phyloP scores from a whole-genome alignment of 1,140 invertebrate genomes.

The Lordiphosa collinella region DNA sequence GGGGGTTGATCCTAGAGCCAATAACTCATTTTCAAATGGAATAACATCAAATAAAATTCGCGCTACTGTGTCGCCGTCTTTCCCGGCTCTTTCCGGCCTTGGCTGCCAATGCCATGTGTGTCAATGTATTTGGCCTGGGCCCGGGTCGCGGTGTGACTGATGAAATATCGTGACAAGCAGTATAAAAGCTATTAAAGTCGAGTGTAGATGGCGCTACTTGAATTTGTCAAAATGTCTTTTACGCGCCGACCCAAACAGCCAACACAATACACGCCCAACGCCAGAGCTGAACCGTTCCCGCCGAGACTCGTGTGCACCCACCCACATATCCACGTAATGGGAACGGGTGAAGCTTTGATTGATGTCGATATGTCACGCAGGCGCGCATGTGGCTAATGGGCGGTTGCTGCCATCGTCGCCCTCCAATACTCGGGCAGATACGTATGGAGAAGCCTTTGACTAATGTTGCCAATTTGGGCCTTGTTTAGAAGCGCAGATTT shows the following conservation, averaged over 20 bases:
- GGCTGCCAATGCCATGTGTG: constrained; percentile 50
- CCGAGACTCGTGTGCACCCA: constrained; percentile 5
- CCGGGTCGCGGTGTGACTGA: constrained; percentile 55
- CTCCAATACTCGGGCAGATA: not conserved
- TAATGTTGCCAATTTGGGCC: constrained; percentile 59
- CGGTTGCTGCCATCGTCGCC: constrained; percentile 32
- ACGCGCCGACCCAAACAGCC: constrained; percentile 43
- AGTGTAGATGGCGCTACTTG: constrained; percentile 77
- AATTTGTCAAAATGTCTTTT: constrained; percentile 80
- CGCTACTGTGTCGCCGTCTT: constrained; percentile 39
- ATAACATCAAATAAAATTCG: constrained; percentile 77
- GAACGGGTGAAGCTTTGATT: constrained; percentile 79
- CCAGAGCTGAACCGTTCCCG: constrained; percentile 9
- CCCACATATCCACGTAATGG: constrained; percentile 28
- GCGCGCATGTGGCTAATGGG: constrained; percentile 79
- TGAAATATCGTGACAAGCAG: constrained; percentile 79
- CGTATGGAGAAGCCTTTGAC: constrained; percentile 54
- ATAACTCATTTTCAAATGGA: constrained; percentile 77
- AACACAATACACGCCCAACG: constrained; percentile 35
- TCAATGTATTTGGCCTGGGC: constrained; percentile 32
- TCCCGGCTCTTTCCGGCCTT: constrained; percentile 30
- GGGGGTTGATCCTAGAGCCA: constrained; percentile 63
- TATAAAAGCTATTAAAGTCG: constrained; percentile 78
- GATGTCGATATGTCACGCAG: constrained; percentile 79
- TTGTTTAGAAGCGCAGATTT: constrained; percentile 25